Conservation (phyloP, 2,113 vertebrate species). For the Aptenodytes forsteri region DNA sequence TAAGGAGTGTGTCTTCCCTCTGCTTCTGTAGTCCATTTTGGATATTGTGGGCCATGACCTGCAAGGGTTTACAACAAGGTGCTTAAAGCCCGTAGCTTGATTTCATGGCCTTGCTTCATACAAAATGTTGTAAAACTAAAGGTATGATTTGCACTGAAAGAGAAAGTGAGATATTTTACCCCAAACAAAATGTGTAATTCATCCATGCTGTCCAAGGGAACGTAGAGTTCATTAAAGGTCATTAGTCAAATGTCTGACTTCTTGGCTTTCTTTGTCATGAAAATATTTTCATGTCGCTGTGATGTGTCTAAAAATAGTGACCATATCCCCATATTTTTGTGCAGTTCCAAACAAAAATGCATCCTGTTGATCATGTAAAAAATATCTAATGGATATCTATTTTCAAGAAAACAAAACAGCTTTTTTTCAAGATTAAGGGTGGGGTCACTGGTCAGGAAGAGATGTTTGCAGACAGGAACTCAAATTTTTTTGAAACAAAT, state of each 20-base stretch:
- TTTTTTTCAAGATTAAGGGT: neutral
- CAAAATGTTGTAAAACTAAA: neutral
- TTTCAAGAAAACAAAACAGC: neutral
- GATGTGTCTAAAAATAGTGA: neutral
- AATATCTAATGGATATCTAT: neutral
- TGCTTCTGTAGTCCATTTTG: rapidly evolving
- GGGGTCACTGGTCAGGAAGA: constrained; percentile 19
- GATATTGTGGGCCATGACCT: neutral
- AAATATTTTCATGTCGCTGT: neutral
- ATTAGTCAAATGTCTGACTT: neutral
- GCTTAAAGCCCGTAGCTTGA: neutral
- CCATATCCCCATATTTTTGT: neutral
- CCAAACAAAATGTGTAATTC: neutral
- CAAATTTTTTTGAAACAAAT: neutral
- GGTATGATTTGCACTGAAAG: neutral
- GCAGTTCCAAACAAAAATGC: constrained; percentile 3
- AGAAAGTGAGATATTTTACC: neutral
- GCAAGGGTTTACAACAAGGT: neutral
- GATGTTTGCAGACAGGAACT: constrained; percentile 30
- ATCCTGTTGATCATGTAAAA: constrained; percentile 62
- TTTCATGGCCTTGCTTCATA: neutral
- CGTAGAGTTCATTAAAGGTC: neutral
- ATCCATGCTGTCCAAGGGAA: neutral
- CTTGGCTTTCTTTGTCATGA: neutral
- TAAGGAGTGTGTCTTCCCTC: neutral